Conservation (phyloP, 2,888 invertebrate genomes). For the Cetonia aurata region DNA sequence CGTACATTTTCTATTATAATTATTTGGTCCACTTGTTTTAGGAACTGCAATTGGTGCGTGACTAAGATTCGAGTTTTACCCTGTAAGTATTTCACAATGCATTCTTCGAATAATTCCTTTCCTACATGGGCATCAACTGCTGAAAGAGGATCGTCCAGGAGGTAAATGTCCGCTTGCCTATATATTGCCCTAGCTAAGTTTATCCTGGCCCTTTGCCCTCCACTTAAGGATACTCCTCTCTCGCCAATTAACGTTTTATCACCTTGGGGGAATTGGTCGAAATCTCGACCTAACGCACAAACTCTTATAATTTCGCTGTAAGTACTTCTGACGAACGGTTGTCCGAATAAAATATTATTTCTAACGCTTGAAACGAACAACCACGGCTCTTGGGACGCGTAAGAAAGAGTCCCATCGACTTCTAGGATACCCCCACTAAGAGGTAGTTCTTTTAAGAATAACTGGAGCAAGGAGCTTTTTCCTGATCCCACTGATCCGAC, state of each 20-base stretch:
- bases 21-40: conserved; percentile 75
- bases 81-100: conserved; percentile 70
- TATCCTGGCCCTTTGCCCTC: conserved; percentile 85
- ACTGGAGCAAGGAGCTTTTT: conserved; percentile 77
- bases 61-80: conserved; percentile 81
- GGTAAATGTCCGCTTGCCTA: conserved; percentile 80
- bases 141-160: conserved; percentile 84
- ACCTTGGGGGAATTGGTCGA: conserved; percentile 77
- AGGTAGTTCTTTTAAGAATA: conserved; percentile 80
- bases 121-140: conserved; percentile 86
- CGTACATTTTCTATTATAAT: conserved; percentile 74
- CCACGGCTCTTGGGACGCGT: conserved; percentile 87
- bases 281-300: conserved; percentile 76
- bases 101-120: conserved; percentile 80
- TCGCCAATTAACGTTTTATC: conserved; percentile 84
- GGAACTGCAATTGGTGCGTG: conserved; percentile 87
- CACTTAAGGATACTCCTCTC: conserved; percentile 81
- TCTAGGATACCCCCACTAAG: conserved; percentile 72
- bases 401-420: conserved; percentile 75
- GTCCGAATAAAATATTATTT: conserved; percentile 85
- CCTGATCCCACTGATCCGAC: conserved; percentile 79
- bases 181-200: conserved; percentile 84
- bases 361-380: conserved; percentile 77
- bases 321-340: conserved; percentile 70
- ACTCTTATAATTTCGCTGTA: conserved; percentile 70